Base-by-base conservation (phyloP, 37 sponge, comb jelly and placozoan genomes). In the Tethya wilhelma region DNA sequence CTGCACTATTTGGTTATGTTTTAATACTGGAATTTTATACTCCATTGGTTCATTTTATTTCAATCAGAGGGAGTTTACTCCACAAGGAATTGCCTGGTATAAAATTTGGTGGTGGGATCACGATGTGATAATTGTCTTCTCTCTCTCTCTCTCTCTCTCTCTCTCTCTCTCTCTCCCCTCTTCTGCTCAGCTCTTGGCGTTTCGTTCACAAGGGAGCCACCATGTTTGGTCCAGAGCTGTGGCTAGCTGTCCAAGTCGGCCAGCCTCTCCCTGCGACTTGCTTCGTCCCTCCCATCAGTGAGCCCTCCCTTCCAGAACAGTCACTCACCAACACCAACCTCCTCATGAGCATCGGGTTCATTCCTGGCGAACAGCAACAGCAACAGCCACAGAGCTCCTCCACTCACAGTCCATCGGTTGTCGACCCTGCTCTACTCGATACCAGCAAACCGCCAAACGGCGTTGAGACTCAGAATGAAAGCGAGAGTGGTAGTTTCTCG, bases 211-310 rank as follows among this genome's bases (percentile, higher is more conserved):
- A 89, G 43, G 80, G 42, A 6, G 36, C 38, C 25, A 79, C 79
- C 41, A 31, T 67, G 1, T 92, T 92, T 81, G 93, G 93, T 22
- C 84, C 79, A 59, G 20, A 25, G 28, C 89, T 92, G 39, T 85
- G 88, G 85, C 49, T 92, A 44, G 73, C 81, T 34, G 85, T 79
- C 0, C 53, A 42, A 4, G 59, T 60, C 26, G 84, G 76, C 67
- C 44, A 66, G 49, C 25, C 34, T 4, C 32, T 31, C 17, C 23
- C 25, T 9, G n/a, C 2, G 20, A 12, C 63, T 30, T 44, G n/a
- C 44, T 56, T 56, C 57, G 7, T 22, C 33, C 77, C 77, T 22
- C 77, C 77, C 30, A 41, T 36, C 41, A 17, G 45, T 34, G 37
- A 59, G 23, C 33, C 59, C 36, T 20, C 79, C 36, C 56, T 41